phyloP scores from a whole-genome alignment of 2,797 vertebrate genomes.

The Thamnophis elegans region DNA sequence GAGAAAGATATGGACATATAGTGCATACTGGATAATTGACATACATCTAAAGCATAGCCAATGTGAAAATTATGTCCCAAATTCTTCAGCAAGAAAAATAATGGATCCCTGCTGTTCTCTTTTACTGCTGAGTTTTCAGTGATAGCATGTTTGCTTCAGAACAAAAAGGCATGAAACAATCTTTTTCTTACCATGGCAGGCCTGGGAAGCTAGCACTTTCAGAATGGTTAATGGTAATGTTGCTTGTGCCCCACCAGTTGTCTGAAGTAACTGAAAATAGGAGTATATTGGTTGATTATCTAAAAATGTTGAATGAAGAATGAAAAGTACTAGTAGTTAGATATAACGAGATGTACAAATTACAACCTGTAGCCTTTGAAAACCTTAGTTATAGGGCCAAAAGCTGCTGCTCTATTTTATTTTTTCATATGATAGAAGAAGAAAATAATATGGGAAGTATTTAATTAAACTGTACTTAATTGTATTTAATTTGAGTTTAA shows the following conservation, averaged over 20 bases:
- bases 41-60: background rate
- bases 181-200: slow-evolving; percentile 87
- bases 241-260: slow-evolving; percentile 79
- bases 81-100: background rate
- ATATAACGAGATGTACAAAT: background rate
- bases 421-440: background rate
- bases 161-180: background rate
- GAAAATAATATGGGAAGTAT: background rate
- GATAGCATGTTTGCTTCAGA: background rate
- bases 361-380: background rate
- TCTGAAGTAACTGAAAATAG: slow-evolving; percentile 71
- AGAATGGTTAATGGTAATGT: slow-evolving; percentile 87
- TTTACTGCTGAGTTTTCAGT: background rate
- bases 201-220: slow-evolving; percentile 92
- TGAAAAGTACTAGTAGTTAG: slow-evolving; percentile 21
- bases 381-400: background rate
- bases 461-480: background rate
- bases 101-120: background rate
- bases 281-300: slow-evolving; percentile 42
- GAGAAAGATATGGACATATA: background rate
- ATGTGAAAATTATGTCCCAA: background rate
- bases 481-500: background rate
- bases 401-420: background rate
- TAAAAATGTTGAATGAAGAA: slow-evolving; percentile 22
- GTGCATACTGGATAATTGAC: background rate